Percentiles rank a stretch among this genome's conserved stretches.
phyloP scores from a whole-genome alignment of 2,797 vertebrate species.

The Rhinophrynus dorsalis region DNA sequence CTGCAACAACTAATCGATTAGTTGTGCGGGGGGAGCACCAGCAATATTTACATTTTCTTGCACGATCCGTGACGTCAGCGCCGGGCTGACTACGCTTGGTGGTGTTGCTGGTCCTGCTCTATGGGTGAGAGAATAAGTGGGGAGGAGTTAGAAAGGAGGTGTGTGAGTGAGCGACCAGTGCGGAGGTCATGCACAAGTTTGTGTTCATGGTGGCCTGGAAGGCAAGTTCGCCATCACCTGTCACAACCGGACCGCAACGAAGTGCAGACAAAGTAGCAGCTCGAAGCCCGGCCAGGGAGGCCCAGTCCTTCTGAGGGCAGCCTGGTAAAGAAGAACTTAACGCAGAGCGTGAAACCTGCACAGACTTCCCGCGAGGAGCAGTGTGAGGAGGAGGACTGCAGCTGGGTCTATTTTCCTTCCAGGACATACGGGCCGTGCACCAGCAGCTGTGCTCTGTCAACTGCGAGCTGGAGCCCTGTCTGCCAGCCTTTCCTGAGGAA shows the following conservation, averaged over 20 bases:
- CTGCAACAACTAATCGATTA: no score
- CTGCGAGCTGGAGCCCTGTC: constrained; percentile 87
- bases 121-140: no score
- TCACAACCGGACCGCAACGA: constrained; percentile 87
- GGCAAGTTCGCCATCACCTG: constrained; percentile 95
- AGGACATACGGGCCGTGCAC: constrained; percentile 85
- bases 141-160: no score
- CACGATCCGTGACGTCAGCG: no score
- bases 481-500: constrained; percentile 89
- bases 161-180: no score
- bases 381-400: constrained; percentile 78
- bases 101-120: no score
- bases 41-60: no score
- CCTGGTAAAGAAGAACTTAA: neutral
- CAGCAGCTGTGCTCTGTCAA: constrained; percentile 90
- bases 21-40: no score
- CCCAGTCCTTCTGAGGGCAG: neutral
- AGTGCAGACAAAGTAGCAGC: constrained; percentile 68
- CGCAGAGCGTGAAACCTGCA: constrained; percentile 44
- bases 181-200: constrained; percentile 88
- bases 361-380: no score
- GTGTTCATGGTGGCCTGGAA: constrained; percentile 94
- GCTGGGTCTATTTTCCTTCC: constrained; percentile 97
- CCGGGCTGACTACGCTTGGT: no score
- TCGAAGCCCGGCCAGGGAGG: constrained; percentile 49